Conservation (phyloP, 2,797 vertebrate species). For the Cirrhinus molitorella region DNA sequence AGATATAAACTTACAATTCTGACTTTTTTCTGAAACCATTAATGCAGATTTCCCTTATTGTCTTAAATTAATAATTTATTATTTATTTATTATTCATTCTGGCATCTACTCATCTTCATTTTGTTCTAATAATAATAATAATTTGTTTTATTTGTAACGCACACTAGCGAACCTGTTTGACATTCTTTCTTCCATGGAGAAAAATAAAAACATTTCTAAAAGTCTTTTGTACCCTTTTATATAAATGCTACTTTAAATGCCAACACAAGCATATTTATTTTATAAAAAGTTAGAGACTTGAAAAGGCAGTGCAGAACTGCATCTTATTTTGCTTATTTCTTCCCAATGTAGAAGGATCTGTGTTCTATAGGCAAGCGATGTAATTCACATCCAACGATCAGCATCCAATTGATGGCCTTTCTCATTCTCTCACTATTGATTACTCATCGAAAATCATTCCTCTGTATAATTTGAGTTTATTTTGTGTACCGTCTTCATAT, state of each 20-base stretch:
- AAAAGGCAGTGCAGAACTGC: background rate
- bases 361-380: background rate
- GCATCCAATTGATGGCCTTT: conserved; percentile 11
- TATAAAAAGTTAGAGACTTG: background rate
- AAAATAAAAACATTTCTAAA: background rate
- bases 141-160: background rate
- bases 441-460: conserved; percentile 43
- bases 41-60: too few species aligned
- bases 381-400: conserved; percentile 5
- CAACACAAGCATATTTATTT: background rate
- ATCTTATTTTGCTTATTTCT: background rate
- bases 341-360: background rate
- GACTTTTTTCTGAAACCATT: too few species aligned
- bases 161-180: background rate
- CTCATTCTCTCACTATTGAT: conserved; percentile 51
- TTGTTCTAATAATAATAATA: background rate
- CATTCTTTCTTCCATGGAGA: background rate
- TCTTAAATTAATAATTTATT: too few species aligned
- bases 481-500: conserved; percentile 36
- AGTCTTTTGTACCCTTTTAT: background rate
- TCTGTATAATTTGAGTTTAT: conserved; percentile 43
- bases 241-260: conserved; percentile 14
- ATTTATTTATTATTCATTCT: too few species aligned
- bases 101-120: background rate
- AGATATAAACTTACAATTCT: too few species aligned